Evolutionary conservation across 1,140 invertebrate genomes (phyloP).

Genomic region (Lanistes nyassanus): DNA sequence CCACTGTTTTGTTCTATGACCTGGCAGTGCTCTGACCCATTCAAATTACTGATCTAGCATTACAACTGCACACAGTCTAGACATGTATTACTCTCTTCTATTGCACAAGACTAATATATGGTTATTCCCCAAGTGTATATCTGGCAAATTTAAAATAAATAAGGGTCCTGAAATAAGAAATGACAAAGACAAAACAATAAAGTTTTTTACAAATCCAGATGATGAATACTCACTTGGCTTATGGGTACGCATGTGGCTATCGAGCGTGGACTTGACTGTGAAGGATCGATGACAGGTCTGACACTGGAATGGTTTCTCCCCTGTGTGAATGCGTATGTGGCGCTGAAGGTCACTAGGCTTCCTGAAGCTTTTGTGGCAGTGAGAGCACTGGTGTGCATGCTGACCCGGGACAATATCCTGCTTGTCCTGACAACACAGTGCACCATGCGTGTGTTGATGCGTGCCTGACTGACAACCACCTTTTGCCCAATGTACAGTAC

Average conservation of each 20-base stretch:
- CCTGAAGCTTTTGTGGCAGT: slow-evolving; percentile 71
- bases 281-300: slow-evolving; percentile 58
- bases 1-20: too few relatives aligned
- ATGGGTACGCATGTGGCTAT: slow-evolving; percentile 68
- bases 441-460: too few relatives aligned
- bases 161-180: too few relatives aligned
- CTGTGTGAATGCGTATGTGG: slow-evolving; percentile 66
- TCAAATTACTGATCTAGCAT: too few relatives aligned
- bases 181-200: too few relatives aligned
- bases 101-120: too few relatives aligned
- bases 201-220: too few relatives aligned
- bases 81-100: too few relatives aligned
- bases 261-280: slow-evolving; percentile 68
- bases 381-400: slow-evolving; percentile 69
- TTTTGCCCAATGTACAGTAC: neutral
- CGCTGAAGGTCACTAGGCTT: slow-evolving; percentile 68
- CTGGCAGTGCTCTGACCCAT: too few relatives aligned
- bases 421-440: slow-evolving; percentile 34
- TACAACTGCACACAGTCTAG: too few relatives aligned
- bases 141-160: too few relatives aligned
- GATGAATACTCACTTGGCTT: slow-evolving; percentile 42
- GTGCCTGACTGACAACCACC: neutral
- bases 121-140: too few relatives aligned
- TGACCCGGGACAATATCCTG: slow-evolving; percentile 30
- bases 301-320: slow-evolving; percentile 67